Conservation (phyloP, 2,113 vertebrate genomes). For the Notarius quadriscutis region DNA sequence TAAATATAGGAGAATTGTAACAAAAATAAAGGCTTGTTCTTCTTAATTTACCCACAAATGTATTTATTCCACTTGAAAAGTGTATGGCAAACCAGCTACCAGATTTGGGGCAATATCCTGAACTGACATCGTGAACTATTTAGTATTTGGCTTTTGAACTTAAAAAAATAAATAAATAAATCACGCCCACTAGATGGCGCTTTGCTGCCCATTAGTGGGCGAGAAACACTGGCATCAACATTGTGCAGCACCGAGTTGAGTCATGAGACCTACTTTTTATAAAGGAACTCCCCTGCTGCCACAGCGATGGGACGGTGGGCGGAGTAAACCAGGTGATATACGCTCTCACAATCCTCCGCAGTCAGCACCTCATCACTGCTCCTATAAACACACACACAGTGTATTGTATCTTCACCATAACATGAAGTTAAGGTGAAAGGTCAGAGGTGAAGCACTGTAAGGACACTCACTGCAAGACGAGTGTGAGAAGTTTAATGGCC, state of each 20-base stretch:
- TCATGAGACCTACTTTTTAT: conserved; percentile 86
- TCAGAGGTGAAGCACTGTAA: not conserved
- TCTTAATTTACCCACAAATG: no score
- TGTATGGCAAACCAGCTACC: no score
- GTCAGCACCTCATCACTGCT: conserved; percentile 97
- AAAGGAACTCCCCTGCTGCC: conserved; percentile 98
- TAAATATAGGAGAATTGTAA: no score
- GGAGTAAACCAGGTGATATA: conserved; percentile 98
- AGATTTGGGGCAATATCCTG: no score
- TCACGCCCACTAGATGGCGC: no score
- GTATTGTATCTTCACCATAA: not conserved
- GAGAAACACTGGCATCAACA: not conserved
- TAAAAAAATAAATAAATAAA: no score
- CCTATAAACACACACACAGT: conserved; percentile 69
- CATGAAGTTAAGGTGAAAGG: not conserved
- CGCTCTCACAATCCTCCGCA: conserved; percentile 98
- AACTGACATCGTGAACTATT: no score
- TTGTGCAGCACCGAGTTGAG: no score
- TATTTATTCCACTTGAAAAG: no score
- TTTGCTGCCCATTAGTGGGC: no score
- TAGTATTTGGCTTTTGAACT: no score
- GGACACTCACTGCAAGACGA: conserved; percentile 94
- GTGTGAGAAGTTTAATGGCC: conserved; percentile 98
- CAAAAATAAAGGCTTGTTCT: no score
- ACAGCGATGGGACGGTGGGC: conserved; percentile 95